Percentiles rank a stretch among this genome's conserved stretches.
These are phyloP conservation scores for Leucoraja ocellata DNA, from an alignment of 2,797 vertebrate genomes.

Conservation along the genomic window DNA sequence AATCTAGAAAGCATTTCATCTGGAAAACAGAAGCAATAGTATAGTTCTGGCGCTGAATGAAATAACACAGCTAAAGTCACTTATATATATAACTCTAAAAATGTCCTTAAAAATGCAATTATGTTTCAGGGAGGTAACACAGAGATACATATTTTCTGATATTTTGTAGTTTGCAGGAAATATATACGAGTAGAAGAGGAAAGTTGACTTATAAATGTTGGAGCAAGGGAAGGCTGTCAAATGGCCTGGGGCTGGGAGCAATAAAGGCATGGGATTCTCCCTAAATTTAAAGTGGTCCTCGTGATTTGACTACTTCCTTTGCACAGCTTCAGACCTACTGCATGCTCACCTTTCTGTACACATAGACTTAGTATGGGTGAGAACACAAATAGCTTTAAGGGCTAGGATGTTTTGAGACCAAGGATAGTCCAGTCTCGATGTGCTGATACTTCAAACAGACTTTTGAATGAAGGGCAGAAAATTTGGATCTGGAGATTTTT, in stretches of 20 bases:
- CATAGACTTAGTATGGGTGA: too few relatives aligned
- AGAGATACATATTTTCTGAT: neutral
- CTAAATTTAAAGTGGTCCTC: neutral
- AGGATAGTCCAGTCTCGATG: neutral
- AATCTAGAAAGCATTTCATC: conserved; percentile 97
- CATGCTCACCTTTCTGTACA: neutral
- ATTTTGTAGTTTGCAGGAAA: neutral
- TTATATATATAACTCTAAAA: neutral
- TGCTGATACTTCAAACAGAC: neutral
- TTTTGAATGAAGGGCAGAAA: neutral
- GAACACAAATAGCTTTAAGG: neutral
- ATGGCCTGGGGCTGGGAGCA: neutral
- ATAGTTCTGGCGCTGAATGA: neutral
- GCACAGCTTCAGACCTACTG: neutral
- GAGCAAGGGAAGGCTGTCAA: neutral
- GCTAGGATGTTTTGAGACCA: neutral
- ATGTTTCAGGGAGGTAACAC: neutral
- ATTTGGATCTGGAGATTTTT: neutral
- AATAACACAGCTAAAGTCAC: neutral
- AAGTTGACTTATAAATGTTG: too few relatives aligned
- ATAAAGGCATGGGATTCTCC: neutral
- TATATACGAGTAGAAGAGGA: neutral
- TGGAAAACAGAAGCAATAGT: conserved; percentile 49
- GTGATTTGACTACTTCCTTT: neutral
- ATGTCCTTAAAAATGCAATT: neutral